Evolutionary conservation across 2,888 invertebrate species (phyloP), one percentile per base, ranked within the genome.

Genomic region (Hydriomena furcata): DNA sequence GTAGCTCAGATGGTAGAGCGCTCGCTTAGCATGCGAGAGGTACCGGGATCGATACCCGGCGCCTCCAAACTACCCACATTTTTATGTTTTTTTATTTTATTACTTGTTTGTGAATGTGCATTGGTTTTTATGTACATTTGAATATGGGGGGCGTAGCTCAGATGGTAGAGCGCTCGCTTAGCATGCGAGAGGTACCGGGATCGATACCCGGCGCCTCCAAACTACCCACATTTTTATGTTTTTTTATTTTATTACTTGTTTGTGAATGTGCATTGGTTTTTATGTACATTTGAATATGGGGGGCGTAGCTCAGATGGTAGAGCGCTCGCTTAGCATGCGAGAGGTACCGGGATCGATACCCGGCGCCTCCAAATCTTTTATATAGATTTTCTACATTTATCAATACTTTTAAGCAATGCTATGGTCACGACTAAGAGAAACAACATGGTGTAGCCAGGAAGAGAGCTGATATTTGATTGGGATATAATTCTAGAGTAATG

Each of bases 111-210:
- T 17, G 17, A 17, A 3, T 17, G 17, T 4, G 4, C 2, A 17
- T 2, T 17, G 2, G 4, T 17, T 17, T 17, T 17, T 17, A n/a
- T 17, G 17, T 17, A 17, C 0, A 0, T 7, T 6, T 11, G 1
- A 5, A 10, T 7, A 50, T 40, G 44, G 52, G 52, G 52, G 52
- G 52, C 60, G 61, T 61, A 63, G 63, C 62, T 64, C 63, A 91
- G 90, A 90, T 90, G 91, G 91, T 90, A 91, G 90, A 90, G 90
- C 89, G 91, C 90, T 90, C 91, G 89, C 90, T 91, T 90, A 90
- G 89, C 89, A 91, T 90, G 90, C 77, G 89, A 90, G 90, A 90
- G 87, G 91, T 90, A 90, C 89, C 87, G 88, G 73, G 73, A 73
- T 73, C 71, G 71, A 73, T 71, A 72, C 73, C 71, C 71, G 71